Conservation (phyloP, 2,888 invertebrate genomes). For the Rosalia funebris region DNA sequence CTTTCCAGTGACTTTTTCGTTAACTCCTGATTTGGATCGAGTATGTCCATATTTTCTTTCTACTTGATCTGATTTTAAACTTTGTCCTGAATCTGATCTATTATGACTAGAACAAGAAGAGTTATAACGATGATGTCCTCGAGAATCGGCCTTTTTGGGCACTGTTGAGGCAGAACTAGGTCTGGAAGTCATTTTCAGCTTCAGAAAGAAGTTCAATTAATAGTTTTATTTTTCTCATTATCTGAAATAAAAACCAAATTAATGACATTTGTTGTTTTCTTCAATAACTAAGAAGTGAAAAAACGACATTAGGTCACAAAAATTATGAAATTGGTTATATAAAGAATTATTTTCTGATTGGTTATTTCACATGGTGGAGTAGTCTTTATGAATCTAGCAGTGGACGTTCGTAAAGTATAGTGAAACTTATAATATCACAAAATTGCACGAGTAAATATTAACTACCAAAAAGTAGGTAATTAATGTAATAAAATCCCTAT, state of each 20-base stretch:
- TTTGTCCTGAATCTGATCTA: slow-evolving; percentile 60
- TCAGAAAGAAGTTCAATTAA: slow-evolving; percentile 2
- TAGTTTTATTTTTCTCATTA: slow-evolving; percentile 14
- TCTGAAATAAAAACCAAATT: slow-evolving; percentile 33
- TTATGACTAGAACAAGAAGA: slow-evolving; percentile 50
- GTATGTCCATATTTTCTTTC: slow-evolving; percentile 57
- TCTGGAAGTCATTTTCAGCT: slow-evolving; percentile 52
- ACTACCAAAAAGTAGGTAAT: too few species aligned
- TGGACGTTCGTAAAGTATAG: too few species aligned
- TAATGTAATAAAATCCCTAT: too few species aligned
- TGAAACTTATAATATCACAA: too few species aligned
- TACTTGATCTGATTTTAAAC: slow-evolving; percentile 55
- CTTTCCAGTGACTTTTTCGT: slow-evolving; percentile 50
- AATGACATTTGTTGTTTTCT: too few species aligned
- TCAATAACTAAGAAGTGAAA: not conserved
- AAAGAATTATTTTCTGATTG: too few species aligned
- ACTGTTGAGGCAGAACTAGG: slow-evolving; percentile 53
- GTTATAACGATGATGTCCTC: slow-evolving; percentile 54
- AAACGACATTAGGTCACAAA: not conserved
- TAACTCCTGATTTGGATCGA: slow-evolving; percentile 60
- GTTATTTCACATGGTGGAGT: too few species aligned
- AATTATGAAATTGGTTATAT: too few species aligned
- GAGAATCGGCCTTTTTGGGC: slow-evolving; percentile 58
- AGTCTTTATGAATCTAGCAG: too few species aligned
- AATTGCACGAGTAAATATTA: too few species aligned